These are phyloP conservation scores for Sebastes diploproa DNA, from an alignment of 2,797 vertebrate species.

Conservation along the genomic window DNA sequence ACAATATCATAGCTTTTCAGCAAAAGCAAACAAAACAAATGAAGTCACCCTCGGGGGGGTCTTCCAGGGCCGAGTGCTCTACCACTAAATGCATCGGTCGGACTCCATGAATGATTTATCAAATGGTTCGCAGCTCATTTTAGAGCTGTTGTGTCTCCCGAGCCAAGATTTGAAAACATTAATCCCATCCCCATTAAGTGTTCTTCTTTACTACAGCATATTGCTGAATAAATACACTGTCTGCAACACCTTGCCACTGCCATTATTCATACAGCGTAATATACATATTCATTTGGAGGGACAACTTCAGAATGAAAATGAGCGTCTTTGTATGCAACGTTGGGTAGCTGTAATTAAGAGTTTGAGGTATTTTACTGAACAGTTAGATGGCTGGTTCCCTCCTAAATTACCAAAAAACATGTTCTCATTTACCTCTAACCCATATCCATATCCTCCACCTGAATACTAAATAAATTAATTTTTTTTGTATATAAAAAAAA, in stretches of 20 bases:
- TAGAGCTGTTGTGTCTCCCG: conserved; percentile 66
- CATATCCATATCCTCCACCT: not conserved
- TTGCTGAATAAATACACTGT: conserved; percentile 39
- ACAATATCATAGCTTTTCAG: conserved; percentile 38
- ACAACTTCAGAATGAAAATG: conserved; percentile 1
- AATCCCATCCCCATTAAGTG: conserved; percentile 41
- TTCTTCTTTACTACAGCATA: conserved; percentile 32
- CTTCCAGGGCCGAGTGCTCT: conserved; percentile 57
- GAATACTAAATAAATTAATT: not conserved
- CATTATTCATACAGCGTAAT: conserved; percentile 13
- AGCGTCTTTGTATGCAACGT: not conserved
- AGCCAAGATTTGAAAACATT: conserved; percentile 56
- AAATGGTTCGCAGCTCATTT: conserved; percentile 74
- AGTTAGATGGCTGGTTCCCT: not conserved
- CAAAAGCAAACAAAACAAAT: conserved; percentile 64
- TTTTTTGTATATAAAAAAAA: not conserved
- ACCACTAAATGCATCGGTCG: conserved; percentile 68
- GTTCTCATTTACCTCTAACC: not conserved
- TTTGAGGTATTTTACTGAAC: not conserved
- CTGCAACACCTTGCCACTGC: conserved; percentile 8
- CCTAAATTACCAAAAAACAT: not conserved
- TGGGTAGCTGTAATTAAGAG: not conserved
- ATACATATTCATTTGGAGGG: not conserved
- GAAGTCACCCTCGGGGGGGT: conserved; percentile 55
- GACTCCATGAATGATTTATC: conserved; percentile 75